Evolutionary conservation across 35 echinoderm and acorn worm species (phyloP), one percentile per base, ranked within the genome.

Genomic region (Apostichopus californicus): DNA sequence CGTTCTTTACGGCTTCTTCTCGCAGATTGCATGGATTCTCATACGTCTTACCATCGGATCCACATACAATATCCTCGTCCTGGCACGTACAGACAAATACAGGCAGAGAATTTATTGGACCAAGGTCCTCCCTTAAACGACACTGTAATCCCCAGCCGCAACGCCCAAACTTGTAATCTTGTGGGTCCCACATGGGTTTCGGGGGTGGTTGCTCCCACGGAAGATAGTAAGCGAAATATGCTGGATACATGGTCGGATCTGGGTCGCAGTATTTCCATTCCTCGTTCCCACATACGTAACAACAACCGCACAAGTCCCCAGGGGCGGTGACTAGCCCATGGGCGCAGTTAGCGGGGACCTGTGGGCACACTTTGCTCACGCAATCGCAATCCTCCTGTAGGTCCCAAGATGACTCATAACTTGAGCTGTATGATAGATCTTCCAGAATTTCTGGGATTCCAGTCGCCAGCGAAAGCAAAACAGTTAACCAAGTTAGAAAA

Each of bases 251-350:
- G 22, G 34, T 88, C 1, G 92, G 81, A 55, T 92, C 80, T 10
- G 82, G 64, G 53, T 95, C 94, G 59, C 94, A 95, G 77, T 86
- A 95, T 34, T 89, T 8, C 82, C 80, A 92, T 56, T 92, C 94
- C 53, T 90, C 86, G 81, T 95, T 95, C 8, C 94, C 94, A 58
- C 94, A 95, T 6, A 92, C 83, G 22, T 89, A 23, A 46, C 94
- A 95, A 81, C 94, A 95, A 25, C 81, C 90, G 90, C 94, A 95
- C 57, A 68, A 60, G 28, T 95, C 90, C 5, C 78, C 90, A 9
- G 94, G 91, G 55, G 91, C 94, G 11, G 83, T 61, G n/a, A 95
- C 94, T 54, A 95, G 57, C 6, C 94, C 94, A 54, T 95, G 94
- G 7, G 94, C 72, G 77, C 94, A 95, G 24, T 54, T 87, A 56